phyloP scores from a whole-genome alignment of 2,888 invertebrate genomes.

The Lucinisca nassula region DNA sequence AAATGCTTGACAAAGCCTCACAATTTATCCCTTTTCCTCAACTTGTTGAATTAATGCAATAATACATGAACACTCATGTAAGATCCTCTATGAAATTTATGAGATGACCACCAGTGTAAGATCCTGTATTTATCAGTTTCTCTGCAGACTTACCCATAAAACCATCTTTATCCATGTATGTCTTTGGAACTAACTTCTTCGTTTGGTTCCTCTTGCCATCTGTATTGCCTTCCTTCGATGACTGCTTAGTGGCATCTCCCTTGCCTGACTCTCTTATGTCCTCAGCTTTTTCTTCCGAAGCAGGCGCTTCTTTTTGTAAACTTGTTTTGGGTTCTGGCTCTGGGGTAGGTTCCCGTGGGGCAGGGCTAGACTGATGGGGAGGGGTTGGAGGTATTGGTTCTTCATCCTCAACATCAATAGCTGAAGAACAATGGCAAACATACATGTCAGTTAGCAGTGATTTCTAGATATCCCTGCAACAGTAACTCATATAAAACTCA shows the following conservation, averaged over 20 bases:
- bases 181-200: constrained; percentile 85
- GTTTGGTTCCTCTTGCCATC: constrained; percentile 70
- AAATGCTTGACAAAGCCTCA: too few species aligned
- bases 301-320: constrained; percentile 34
- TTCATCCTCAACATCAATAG: constrained; percentile 71
- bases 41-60: too few species aligned
- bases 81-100: too few species aligned
- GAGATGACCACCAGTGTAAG: too few species aligned
- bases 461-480: too few species aligned
- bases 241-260: constrained; percentile 28
- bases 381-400: constrained; percentile 71
- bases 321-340: background rate
- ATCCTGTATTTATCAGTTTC: too few species aligned
- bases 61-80: too few species aligned
- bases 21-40: too few species aligned
- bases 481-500: too few species aligned
- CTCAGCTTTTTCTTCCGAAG: constrained; percentile 19
- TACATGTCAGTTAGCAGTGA: too few species aligned
- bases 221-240: background rate
- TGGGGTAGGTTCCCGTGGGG: constrained; percentile 53
- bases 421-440: too few species aligned
- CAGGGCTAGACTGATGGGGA: constrained; percentile 63
- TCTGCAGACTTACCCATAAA: constrained; percentile 87
- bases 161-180: constrained; percentile 87
- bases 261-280: constrained; percentile 44